A percentile compares a stretch with the other conserved stretches of the same genome.
These are phyloP conservation scores for Rhamphomyia laevipes DNA, from an alignment of 2,888 invertebrate species.

Conservation along the genomic window DNA sequence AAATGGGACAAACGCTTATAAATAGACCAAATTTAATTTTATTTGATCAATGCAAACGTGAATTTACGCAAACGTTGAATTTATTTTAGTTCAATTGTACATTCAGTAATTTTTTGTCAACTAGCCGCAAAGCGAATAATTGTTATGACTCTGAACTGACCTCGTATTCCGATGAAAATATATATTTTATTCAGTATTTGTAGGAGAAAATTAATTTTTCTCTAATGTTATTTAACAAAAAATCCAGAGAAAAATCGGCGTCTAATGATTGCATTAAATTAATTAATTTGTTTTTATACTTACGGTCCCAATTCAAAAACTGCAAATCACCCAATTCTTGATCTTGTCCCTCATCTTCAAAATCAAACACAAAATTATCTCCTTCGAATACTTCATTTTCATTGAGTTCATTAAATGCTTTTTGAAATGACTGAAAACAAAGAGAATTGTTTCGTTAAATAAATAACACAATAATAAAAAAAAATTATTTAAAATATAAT, in stretches of 20 bases:
- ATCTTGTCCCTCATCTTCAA: conserved; percentile 43
- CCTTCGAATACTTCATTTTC: conserved; percentile 40
- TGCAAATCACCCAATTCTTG: conserved; percentile 44
- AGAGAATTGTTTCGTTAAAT: conserved; percentile 2
- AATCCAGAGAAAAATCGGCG: too few relatives aligned
- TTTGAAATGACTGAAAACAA: conserved; percentile 50
- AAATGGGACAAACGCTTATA: background rate
- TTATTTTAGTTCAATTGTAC: too few relatives aligned
- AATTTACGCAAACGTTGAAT: too few relatives aligned
- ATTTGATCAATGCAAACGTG: conserved; percentile 9
- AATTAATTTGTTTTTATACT: conserved; percentile 16
- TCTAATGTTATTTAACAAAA: too few relatives aligned
- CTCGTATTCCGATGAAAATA: too few relatives aligned
- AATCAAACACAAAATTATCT: conserved; percentile 53
- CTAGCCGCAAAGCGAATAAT: too few relatives aligned
- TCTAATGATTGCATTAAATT: too few relatives aligned
- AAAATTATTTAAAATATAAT: background rate
- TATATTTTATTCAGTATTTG: too few relatives aligned
- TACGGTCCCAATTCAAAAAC: conserved; percentile 53
- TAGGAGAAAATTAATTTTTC: too few relatives aligned
- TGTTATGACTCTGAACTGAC: too few relatives aligned
- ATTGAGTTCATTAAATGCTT: conserved; percentile 53
- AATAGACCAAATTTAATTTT: too few relatives aligned
- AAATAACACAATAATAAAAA: background rate
- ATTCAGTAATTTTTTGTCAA: too few relatives aligned